Base-by-base conservation (phyloP, 2,888 invertebrate species). In the Meloe dianella region DNA sequence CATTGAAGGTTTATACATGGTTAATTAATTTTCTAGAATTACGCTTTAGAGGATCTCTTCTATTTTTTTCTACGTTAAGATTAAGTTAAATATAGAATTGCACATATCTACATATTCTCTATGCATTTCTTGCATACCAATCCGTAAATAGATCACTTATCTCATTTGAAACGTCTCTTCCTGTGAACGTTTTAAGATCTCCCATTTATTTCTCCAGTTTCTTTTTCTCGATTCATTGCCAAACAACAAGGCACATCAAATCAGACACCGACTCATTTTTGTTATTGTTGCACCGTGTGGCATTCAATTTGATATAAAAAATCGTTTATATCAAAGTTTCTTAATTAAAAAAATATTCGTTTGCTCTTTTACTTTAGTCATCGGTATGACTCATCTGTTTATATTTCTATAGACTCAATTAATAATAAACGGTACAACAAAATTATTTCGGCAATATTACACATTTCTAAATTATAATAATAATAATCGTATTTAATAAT, bases 121-220 rank as follows among this genome's bases (percentile, higher is more conserved):
- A 7, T 20, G 20, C 47, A 47, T 47, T 47, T 47, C 47, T 47
- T 9, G 47, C 47, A 47, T 47, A 47, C 47, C 47, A 47, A 9
- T 47, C 47, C 47, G 47, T 20, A 47, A 47, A 47, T 47, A 47
- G 47, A 47, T 20, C 47, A 47, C 47, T 47, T 47, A 47, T 47
- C 47, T 47, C 20, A 47, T 47, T 47, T 47, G 20, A 47, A 20
- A 10, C 47, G 47, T 47, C 47, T 47, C 47, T 47, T 47, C 47
- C 47, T 47, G 47, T 20, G 47, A 47, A 47, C 47, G 47, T 10
- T n/a, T n/a, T 10, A 20, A 9, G 10, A 17, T 20, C 9, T 1
- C 47, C 10, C 20, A 8, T 47, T 17, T n/a, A 17, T 17, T 47
- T 41, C n/a, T n/a, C n/a, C n/a, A n/a, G 1, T 17, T 47, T 20